These are phyloP conservation scores for Scelioninae gen. 1 DNA, from an alignment of 2,888 invertebrate species.

Conservation along the genomic window DNA sequence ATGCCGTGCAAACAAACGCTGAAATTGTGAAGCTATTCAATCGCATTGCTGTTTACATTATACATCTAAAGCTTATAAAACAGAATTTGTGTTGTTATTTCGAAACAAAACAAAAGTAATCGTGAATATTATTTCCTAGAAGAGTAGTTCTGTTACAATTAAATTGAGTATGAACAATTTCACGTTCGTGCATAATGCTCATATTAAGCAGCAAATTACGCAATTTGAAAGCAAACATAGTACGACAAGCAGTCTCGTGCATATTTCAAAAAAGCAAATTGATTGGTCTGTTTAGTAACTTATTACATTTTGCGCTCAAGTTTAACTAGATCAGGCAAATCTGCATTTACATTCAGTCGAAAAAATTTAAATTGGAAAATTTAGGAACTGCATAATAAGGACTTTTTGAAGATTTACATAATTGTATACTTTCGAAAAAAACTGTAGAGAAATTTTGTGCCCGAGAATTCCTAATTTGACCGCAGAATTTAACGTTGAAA, in stretches of 20 bases:
- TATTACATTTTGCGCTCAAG: background rate
- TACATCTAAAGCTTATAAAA: slow-evolving; percentile 25
- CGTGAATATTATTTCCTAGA: slow-evolving; percentile 12
- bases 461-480: slow-evolving; percentile 5
- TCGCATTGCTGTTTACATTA: slow-evolving; percentile 14
- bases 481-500: slow-evolving; percentile 8
- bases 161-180: slow-evolving; percentile 26
- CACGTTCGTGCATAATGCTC: background rate
- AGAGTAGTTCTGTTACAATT: slow-evolving; percentile 22
- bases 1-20: slow-evolving; percentile 13
- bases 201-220: slow-evolving; percentile 16
- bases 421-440: background rate
- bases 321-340: background rate
- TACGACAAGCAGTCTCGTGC: background rate
- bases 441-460: background rate
- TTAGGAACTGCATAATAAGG: background rate
- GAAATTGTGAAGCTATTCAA: slow-evolving; percentile 20
- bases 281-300: slow-evolving; percentile 8
- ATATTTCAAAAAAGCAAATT: slow-evolving; percentile 12
- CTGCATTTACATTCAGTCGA: background rate
- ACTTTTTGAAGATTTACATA: slow-evolving; percentile 2
- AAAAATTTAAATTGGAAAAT: background rate
- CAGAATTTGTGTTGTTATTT: slow-evolving; percentile 1
- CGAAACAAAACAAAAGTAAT: slow-evolving; percentile 29
- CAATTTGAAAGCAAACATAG: background rate